Conservation (phyloP, 2,888 invertebrate species). For the Phalera bucephala region DNA sequence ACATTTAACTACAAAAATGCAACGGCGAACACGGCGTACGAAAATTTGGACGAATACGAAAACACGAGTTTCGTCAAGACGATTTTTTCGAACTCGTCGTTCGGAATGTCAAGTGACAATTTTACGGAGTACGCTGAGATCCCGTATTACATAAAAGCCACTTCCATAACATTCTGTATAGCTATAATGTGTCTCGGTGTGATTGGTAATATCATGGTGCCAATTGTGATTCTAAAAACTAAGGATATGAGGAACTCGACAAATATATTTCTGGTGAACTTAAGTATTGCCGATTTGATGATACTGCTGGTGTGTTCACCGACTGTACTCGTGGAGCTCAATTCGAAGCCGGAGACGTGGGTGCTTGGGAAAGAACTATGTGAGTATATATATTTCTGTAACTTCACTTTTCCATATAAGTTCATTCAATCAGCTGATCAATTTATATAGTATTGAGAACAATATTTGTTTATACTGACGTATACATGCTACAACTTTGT, state of each 20-base stretch:
- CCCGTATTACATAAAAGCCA: conserved; percentile 93
- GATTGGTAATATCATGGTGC: conserved; percentile 96
- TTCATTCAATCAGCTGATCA: too few species aligned
- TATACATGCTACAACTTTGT: too few species aligned
- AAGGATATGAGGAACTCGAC: conserved; percentile 98
- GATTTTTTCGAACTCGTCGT: conserved; percentile 41
- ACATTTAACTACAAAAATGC: conserved; percentile 49
- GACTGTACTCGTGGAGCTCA: conserved; percentile 95
- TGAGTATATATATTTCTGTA: too few species aligned
- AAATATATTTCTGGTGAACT: conserved; percentile 96
- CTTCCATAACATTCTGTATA: conserved; percentile 94
- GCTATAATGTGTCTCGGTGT: conserved; percentile 95
- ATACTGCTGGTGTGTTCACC: conserved; percentile 96
- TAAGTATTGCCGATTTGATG: conserved; percentile 96
- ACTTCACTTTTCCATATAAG: too few species aligned
- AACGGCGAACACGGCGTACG: conserved; percentile 34
- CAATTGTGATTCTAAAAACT: conserved; percentile 94
- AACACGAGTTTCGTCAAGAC: conserved; percentile 43
- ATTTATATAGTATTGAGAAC: too few species aligned
- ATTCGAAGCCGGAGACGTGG: conserved; percentile 96
- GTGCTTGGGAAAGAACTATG: conserved; percentile 95
- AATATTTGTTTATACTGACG: too few species aligned
- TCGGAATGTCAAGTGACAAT: conserved; percentile 52
- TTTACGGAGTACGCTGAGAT: conserved; percentile 83
- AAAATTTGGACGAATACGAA: conserved; percentile 28